Percentiles rank a stretch among this genome's conserved stretches.
These are phyloP conservation scores for Caiman crocodilus DNA, from an alignment of 2,797 vertebrate species.

Conservation along the genomic window DNA sequence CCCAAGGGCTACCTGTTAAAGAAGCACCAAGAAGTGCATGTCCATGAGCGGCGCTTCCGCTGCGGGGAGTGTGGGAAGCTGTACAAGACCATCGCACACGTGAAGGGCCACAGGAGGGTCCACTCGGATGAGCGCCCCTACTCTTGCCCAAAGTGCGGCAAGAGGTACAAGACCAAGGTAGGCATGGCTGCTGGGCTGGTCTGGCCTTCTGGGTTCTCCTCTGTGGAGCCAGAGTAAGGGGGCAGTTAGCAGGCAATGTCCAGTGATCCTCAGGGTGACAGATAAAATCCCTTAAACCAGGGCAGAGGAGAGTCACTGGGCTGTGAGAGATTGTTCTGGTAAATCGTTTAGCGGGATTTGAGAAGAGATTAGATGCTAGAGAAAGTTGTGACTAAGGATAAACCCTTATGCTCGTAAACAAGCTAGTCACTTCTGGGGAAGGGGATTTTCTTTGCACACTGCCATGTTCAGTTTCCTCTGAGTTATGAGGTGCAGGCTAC, in stretches of 20 bases:
- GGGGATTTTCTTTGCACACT: not conserved
- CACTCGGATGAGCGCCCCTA: slow-evolving; percentile 96
- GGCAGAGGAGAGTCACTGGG: not conserved
- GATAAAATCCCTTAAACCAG: not conserved
- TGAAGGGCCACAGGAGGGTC: slow-evolving; percentile 94
- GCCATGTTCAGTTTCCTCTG: not conserved
- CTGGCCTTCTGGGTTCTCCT: not conserved
- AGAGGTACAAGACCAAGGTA: slow-evolving; percentile 98
- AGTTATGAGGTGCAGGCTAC: not conserved
- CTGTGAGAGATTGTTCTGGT: not conserved
- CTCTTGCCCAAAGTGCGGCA: slow-evolving; percentile 91
- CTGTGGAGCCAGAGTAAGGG: not conserved
- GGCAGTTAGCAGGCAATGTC: not conserved
- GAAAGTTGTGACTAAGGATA: not conserved
- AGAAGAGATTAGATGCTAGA: not conserved
- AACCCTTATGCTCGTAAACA: not conserved
- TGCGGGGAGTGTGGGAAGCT: slow-evolving; percentile 97
- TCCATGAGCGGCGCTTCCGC: slow-evolving; percentile 93
- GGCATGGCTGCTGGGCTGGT: not conserved
- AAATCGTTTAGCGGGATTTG: not conserved
- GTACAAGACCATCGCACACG: slow-evolving; percentile 96
- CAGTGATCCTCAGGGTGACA: not conserved
- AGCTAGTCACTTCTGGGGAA: not conserved
- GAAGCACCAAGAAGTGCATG: slow-evolving; percentile 95
- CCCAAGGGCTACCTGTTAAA: slow-evolving; percentile 95